Evolutionary conservation across 2,888 invertebrate species (phyloP).

Genomic region (Drosophila lacicola): DNA sequence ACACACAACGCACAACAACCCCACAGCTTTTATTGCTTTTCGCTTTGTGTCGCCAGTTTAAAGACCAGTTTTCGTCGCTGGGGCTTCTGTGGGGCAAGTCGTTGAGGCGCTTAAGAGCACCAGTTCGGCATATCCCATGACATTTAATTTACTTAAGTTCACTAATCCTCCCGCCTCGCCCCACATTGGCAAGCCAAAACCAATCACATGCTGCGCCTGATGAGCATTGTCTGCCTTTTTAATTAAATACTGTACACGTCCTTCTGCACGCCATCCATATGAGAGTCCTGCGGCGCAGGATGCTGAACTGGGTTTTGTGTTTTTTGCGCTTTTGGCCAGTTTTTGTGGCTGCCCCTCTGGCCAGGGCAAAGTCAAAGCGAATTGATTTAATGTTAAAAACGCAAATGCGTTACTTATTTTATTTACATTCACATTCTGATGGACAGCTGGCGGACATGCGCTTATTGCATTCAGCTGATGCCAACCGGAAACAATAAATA

Average conservation of each 20-base stretch:
- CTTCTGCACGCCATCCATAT: conserved; percentile 9
- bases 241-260: conserved; percentile 60
- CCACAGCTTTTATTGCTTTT: conserved; percentile 61
- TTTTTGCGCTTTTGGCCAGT: conserved; percentile 2
- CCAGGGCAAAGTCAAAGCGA: conserved; percentile 37
- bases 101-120: conserved; percentile 22
- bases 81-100: conserved; percentile 15
- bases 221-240: conserved; percentile 52
- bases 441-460: conserved; percentile 31
- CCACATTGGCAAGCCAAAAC: conserved; percentile 19
- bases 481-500: conserved; percentile 47
- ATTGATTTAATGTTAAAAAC: conserved; percentile 68
- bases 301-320: conserved; percentile 6
- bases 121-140: conserved; percentile 39
- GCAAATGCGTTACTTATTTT: conserved; percentile 55
- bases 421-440: conserved; percentile 44
- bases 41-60: conserved; percentile 62
- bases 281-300: conserved; percentile 12
- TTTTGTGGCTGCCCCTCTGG: conserved; percentile 29
- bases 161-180: conserved; percentile 40
- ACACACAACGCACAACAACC: conserved; percentile 17
- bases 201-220: conserved; percentile 54
- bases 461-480: conserved; percentile 28
- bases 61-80: conserved; percentile 57
- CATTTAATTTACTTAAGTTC: conserved; percentile 72